phyloP scores from a whole-genome alignment of 2,797 vertebrate species.

The Microctenopoma steveboyesi region DNA sequence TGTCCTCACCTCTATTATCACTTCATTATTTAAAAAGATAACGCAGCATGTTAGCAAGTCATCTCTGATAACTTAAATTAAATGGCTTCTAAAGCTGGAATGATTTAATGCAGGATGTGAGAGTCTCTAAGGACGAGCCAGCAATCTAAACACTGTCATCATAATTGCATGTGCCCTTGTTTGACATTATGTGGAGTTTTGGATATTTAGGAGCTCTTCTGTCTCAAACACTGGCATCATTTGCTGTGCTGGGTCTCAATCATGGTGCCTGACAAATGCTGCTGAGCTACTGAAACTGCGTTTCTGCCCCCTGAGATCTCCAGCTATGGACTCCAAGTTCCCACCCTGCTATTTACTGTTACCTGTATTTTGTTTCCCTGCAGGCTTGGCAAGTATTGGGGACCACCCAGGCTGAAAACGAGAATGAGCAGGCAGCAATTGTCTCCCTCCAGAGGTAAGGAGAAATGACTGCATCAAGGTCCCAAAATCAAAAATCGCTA shows the following conservation, averaged over 20 bases:
- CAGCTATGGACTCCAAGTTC: constrained; percentile 39
- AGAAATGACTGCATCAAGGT: constrained; percentile 54
- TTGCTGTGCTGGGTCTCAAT: constrained; percentile 6
- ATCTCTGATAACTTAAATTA: constrained; percentile 6
- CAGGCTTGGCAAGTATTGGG: constrained; percentile 99
- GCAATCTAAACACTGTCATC: constrained; percentile 2
- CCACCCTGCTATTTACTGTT: constrained; percentile 51
- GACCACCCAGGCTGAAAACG: constrained; percentile 97
- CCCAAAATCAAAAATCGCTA: neutral
- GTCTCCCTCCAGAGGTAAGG: constrained; percentile 98
- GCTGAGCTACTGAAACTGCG: constrained; percentile 16
- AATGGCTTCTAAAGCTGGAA: constrained; percentile 1
- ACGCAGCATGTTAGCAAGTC: constrained; percentile 16
- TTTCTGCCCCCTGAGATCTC: constrained; percentile 25
- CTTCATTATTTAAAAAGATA: constrained; percentile 7
- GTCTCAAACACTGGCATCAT: constrained; percentile 9
- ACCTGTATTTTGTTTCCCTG: constrained; percentile 59
- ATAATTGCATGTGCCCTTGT: constrained; percentile 8
- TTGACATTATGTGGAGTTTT: constrained; percentile 1
- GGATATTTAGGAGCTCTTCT: neutral
- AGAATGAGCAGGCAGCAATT: constrained; percentile 97
- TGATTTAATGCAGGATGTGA: constrained; percentile 11
- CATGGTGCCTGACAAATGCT: constrained; percentile 7
- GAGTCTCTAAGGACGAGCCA: constrained; percentile 16
- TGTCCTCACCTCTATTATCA: constrained; percentile 13